Conservation (phyloP, 1,140 invertebrate genomes). For the Temnothorax longispinosus region DNA sequence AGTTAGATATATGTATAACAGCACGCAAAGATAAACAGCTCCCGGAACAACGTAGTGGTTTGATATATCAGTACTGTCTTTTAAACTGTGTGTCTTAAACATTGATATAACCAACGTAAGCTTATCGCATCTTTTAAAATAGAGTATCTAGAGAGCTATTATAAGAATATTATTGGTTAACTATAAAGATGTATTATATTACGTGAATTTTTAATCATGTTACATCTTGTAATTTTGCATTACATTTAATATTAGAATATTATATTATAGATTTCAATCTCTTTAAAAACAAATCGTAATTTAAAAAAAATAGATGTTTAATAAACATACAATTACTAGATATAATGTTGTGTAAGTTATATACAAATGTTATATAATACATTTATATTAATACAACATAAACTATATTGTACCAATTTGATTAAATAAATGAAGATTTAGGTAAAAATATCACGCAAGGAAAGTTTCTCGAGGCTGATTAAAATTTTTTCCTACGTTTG, state of each 20-base stretch:
- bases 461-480: too few species aligned
- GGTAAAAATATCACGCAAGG: too few species aligned
- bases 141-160: not conserved
- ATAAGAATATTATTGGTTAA: not conserved
- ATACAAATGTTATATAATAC: too few species aligned
- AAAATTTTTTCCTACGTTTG: too few species aligned
- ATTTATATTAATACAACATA: too few species aligned
- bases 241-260: not conserved
- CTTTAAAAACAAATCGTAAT: not conserved
- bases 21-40: not conserved
- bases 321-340: not conserved
- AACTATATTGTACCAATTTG: too few species aligned
- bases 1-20: not conserved
- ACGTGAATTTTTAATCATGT: not conserved
- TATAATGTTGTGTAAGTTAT: too few species aligned
- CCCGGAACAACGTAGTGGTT: not conserved
- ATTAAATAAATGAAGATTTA: too few species aligned
- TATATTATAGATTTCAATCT: not conserved
- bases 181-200: not conserved
- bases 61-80: not conserved
- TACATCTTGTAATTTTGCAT: not conserved
- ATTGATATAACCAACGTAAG: not conserved
- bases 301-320: conserved; percentile 1
- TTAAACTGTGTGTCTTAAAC: not conserved
- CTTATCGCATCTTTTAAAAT: not conserved